phyloP scores from a whole-genome alignment of 1,140 invertebrate species.

The Papilio polyxenes region DNA sequence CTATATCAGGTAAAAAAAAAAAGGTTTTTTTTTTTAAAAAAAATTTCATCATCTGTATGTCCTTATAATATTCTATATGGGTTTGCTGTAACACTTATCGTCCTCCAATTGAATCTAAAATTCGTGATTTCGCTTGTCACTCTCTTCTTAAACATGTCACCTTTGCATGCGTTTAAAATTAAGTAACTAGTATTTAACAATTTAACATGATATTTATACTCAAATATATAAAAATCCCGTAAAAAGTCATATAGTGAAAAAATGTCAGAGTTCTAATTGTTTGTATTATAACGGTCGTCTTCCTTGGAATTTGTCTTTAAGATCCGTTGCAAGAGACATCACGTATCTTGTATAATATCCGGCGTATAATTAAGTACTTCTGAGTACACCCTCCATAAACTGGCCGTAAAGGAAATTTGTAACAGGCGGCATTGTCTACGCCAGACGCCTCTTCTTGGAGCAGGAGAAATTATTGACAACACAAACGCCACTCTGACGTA shows the following conservation, averaged over 20 bases:
- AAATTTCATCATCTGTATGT: no score
- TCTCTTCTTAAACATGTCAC: no score
- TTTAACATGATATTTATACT: background rate
- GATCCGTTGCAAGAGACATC: slow-evolving; percentile 26
- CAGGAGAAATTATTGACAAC: slow-evolving; percentile 46
- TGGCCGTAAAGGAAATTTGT: slow-evolving; percentile 62
- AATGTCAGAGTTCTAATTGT: background rate
- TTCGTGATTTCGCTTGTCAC: no score
- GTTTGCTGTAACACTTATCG: no score
- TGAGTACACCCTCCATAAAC: slow-evolving; percentile 53
- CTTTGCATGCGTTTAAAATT: no score
- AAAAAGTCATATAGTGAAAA: background rate
- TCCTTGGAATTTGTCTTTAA: slow-evolving; percentile 28
- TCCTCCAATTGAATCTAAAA: no score
- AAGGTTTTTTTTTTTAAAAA: no score
- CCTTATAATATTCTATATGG: no score
- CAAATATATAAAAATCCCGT: background rate
- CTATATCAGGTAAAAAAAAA: no score
- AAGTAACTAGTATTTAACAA: no score
- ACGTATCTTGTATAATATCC: slow-evolving; percentile 51
- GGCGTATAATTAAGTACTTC: slow-evolving; percentile 44
- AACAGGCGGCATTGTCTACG: slow-evolving; percentile 61
- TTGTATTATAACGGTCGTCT: background rate
- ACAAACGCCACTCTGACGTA: slow-evolving; percentile 38
- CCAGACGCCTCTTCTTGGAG: slow-evolving; percentile 33